Base-by-base conservation (phyloP, 2,797 vertebrate species). In the Labeo calbasu region DNA sequence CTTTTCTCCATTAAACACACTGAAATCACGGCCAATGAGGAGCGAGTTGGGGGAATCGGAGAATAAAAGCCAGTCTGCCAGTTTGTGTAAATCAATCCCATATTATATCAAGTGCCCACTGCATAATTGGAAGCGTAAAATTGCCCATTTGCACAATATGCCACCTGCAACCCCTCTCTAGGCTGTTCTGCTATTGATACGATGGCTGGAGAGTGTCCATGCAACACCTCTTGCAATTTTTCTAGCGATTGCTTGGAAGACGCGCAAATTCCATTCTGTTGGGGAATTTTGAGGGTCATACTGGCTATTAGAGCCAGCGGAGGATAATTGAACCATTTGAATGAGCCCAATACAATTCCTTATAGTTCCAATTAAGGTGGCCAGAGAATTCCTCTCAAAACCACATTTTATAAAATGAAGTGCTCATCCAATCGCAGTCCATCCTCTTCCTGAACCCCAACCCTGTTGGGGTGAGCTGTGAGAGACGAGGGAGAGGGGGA, bases 381-480 rank as follows among this genome's bases (percentile, higher is more conserved):
- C 51, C 19, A 68, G 63, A 78, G 79, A 83, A 93, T 93, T 93
- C 92, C 93, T 93, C 93, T 94, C 91, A 92, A 91, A 36, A 50
- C 75, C 83, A 78, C 61, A 79, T 72, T 79, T 84, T 63, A 73
- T 50, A 85, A 79, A 79, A 63, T 72, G 32, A 80, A 85, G 81
- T 91, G 92, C 93, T 91, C 91, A 87, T 94, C 93, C 92, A 93
- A 93, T 82, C 70, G 80, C 51, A 32, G 46, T 61, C 57, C 51
- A 83, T 73, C 55, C 81, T 84, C 69, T 70, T 25, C 76, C 73
- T 66, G 91, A 92, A 93, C 91, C 91, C 94, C 92, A 92, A 91
- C 93, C 92, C 91, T 93, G 93, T 93, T 94, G 92, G 92, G 93
- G 90, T 93, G 91, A 87, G 55, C 82, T 79, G 84, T 23, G 79